Conservation (phyloP, 2,113 vertebrate genomes). For the Xerus inauris region DNA sequence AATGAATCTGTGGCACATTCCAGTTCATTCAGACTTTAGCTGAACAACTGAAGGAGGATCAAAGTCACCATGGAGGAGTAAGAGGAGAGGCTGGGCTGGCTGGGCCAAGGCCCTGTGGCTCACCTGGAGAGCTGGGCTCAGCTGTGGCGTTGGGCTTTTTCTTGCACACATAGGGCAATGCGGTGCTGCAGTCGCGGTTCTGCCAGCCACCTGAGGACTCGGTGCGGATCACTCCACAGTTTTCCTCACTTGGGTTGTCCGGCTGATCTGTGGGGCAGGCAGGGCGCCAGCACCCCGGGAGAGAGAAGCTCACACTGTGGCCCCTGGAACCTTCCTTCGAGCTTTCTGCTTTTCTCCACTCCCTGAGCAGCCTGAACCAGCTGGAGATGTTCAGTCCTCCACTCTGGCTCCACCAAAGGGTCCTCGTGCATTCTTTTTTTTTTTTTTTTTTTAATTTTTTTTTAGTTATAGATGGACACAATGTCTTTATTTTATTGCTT, state of each 20-base stretch:
- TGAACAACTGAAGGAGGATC: background rate
- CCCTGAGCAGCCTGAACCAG: background rate
- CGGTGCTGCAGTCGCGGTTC: slow-evolving; percentile 94
- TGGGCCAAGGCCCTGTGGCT: slow-evolving; percentile 72
- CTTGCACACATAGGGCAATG: slow-evolving; percentile 96
- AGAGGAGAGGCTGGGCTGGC: background rate
- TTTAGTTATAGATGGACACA: too few species aligned
- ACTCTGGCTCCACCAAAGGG: background rate
- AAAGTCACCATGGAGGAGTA: background rate
- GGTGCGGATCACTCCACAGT: slow-evolving; percentile 95
- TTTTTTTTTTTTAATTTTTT: too few species aligned
- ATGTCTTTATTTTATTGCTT: too few species aligned
- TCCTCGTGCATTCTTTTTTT: too few species aligned
- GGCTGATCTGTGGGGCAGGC: slow-evolving; percentile 90
- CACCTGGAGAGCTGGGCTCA: slow-evolving; percentile 85
- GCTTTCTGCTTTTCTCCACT: too few species aligned
- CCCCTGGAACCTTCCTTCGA: background rate
- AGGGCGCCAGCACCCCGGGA: background rate
- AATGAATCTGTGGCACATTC: background rate
- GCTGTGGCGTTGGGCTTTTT: slow-evolving; percentile 94
- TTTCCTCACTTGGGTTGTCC: slow-evolving; percentile 93
- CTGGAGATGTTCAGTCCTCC: background rate
- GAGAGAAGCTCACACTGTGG: background rate
- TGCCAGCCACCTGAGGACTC: slow-evolving; percentile 96
- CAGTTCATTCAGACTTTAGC: background rate